Evolutionary conservation across 2,113 vertebrate species (phyloP).

Genomic region (Herpailurus yagouaroundi): DNA sequence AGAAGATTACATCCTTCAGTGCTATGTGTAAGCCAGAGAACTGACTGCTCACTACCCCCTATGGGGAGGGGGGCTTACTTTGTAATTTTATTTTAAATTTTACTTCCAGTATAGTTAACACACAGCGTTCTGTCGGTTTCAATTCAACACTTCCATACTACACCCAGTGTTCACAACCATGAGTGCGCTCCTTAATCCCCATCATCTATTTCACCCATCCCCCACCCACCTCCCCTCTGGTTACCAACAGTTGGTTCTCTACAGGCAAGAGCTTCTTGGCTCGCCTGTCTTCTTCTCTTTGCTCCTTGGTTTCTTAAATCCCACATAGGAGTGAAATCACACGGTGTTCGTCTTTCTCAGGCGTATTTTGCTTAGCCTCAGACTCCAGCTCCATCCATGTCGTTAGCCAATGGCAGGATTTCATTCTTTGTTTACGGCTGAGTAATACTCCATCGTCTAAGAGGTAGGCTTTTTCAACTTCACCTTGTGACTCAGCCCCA

Average conservation of each 20-base stretch:
- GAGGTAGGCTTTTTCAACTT: background rate
- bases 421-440: background rate
- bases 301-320: background rate
- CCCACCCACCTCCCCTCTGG: background rate
- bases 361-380: background rate
- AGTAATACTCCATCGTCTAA: background rate
- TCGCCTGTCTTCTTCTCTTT: background rate
- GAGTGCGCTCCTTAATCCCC: background rate
- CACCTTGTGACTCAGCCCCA: background rate
- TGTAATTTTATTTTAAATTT: background rate
- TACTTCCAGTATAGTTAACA: background rate
- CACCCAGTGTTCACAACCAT: background rate
- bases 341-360: background rate
- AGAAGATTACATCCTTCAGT: no score
- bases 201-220: background rate
- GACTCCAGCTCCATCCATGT: background rate
- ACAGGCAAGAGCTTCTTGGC: background rate
- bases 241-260: background rate
- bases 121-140: background rate
- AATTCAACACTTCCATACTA: no score
- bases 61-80: background rate
- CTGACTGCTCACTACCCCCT: background rate
- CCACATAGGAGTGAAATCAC: background rate
- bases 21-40: background rate
- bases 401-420: background rate